phyloP scores from a whole-genome alignment of 2,113 vertebrate genomes.

The Edolisoma coerulescens region DNA sequence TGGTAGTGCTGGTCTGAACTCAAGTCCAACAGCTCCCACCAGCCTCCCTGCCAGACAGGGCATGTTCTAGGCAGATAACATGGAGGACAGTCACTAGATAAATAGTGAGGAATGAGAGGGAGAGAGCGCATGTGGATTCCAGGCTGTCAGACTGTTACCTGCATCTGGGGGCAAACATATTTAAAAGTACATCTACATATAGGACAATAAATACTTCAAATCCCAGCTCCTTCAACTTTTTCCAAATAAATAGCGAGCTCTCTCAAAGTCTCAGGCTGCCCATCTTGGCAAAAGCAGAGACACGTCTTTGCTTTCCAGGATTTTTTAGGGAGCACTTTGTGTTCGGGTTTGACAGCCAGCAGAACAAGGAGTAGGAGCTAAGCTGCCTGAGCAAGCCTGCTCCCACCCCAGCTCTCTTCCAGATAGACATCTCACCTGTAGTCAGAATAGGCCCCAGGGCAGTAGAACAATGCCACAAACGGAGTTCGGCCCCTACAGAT shows the following conservation, averaged over 20 bases:
- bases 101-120: background rate
- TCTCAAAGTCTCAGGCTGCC: background rate
- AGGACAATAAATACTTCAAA: background rate
- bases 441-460: constrained; percentile 88
- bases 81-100: background rate
- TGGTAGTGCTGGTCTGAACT: background rate
- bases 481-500: constrained; percentile 80
- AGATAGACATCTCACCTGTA: constrained; percentile 80
- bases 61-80: background rate
- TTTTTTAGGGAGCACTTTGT: background rate
- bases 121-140: background rate
- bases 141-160: background rate
- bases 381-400: background rate
- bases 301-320: background rate
- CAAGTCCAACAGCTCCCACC: background rate
- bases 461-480: constrained; percentile 87
- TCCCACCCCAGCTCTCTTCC: background rate
- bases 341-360: background rate
- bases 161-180: background rate
- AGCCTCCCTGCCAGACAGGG: background rate
- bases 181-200: background rate
- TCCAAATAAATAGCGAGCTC: background rate
- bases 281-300: background rate
- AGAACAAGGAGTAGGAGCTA: background rate
- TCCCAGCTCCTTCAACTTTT: background rate